Base-by-base conservation (phyloP, 2,888 invertebrate species). In the Meta bourneti region DNA sequence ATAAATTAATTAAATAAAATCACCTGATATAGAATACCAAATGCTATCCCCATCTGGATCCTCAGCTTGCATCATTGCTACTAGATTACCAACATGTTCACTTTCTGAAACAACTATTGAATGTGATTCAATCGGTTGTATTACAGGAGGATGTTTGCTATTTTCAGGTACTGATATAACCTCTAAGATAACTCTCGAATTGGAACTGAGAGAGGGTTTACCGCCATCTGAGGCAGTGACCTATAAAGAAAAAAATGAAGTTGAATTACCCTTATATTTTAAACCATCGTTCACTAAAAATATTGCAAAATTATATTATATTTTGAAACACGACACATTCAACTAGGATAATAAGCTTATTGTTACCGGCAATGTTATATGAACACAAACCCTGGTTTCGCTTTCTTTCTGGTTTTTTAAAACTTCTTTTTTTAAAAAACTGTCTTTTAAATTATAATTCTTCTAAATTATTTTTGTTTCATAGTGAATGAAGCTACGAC, bases 31-130 rank as follows among this genome's bases (percentile, higher is more conserved):
- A 94, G 97, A 97, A 95, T 97, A 99, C 97, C 98, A 99, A 93
- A 99, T 96, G 91, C 97, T 96, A 94, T 98, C 98, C 75, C 96
- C 97, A 94, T 99, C 99, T 86, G 97, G 96, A 95, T 99, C 98
- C 74, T 96, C 95, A 7, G 98, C 98, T 94, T 97, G 97, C 94
- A 99, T 96, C 93, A 98, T 96, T 78, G 97, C 96, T 5, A 99
- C 97, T 93, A 98, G 96, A 95, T 97, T 97, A 49, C 98, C 98
- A 72, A 98, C 97, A 94, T 96, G 96, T 95, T 98, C 98, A 89
- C 94, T 94, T 94, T 95, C 95, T 91, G 94, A 94, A 77, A 95
- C 94, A 51, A 94, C 94, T 75, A 92, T 82, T 34, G 89, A 69
- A 13, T 83, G 83, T 19, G 92, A 70, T 74, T 92, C 92, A 51